Conservation (phyloP, 2,797 vertebrate genomes). For the Acestrorhynchus altus region DNA sequence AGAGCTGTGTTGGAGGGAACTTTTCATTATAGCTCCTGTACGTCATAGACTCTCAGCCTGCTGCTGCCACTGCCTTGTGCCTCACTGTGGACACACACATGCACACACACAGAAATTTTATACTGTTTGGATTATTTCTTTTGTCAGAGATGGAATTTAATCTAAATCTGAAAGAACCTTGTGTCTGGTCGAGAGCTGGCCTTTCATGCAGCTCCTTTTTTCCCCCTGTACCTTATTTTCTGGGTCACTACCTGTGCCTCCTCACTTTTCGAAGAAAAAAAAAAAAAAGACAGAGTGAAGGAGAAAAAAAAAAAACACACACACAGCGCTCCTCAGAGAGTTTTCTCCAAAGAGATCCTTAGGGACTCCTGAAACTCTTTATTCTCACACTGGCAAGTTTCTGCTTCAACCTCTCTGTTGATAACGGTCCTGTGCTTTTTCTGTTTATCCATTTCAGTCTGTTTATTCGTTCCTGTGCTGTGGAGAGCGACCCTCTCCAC, state of each 20-base stretch:
- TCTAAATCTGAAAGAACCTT: conserved; percentile 34
- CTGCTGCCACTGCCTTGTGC: background rate
- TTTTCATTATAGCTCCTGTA: background rate
- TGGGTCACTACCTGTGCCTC: conserved; percentile 38
- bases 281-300: background rate
- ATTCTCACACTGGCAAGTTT: conserved; percentile 2
- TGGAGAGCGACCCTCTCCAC: background rate
- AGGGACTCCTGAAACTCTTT: conserved; percentile 2
- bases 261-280: conserved; percentile 4
- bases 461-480: background rate
- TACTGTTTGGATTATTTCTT: conserved; percentile 38
- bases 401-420: background rate
- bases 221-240: conserved; percentile 46
- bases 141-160: conserved; percentile 37
- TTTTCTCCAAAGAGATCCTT: conserved; percentile 11
- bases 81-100: background rate
- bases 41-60: background rate
- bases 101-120: conserved; percentile 2
- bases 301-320: background rate
- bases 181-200: conserved; percentile 20
- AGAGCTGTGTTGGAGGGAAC: background rate
- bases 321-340: conserved; percentile 1
- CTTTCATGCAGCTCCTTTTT: conserved; percentile 27
- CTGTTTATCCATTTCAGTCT: background rate
- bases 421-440: background rate